These are phyloP conservation scores for Magallana gigas DNA, from an alignment of 1,140 invertebrate species.

Conservation along the genomic window DNA sequence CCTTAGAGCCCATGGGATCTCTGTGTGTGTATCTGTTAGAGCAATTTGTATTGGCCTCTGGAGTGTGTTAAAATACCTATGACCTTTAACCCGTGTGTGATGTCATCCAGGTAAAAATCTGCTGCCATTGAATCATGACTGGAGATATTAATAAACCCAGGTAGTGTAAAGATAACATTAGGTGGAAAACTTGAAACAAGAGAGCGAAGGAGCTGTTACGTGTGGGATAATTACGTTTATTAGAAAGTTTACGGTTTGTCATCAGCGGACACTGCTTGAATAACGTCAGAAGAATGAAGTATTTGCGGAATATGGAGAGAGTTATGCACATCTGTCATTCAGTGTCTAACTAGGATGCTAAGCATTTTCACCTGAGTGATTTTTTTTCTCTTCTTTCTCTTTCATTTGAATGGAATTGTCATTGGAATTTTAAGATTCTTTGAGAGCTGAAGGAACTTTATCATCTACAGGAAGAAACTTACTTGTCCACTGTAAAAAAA, in stretches of 20 bases:
- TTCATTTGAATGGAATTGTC: slow-evolving; percentile 16
- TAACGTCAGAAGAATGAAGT: slow-evolving; percentile 20
- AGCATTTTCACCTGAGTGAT: slow-evolving; percentile 8
- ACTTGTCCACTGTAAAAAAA: no score
- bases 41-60: slow-evolving; percentile 14
- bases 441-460: neutral
- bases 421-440: neutral
- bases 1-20: neutral
- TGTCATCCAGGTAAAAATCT: slow-evolving; percentile 44
- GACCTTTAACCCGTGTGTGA: slow-evolving; percentile 56
- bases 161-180: slow-evolving; percentile 39
- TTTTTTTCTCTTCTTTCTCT: neutral
- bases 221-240: slow-evolving; percentile 23
- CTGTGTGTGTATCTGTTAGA: neutral
- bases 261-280: neutral
- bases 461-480: no score
- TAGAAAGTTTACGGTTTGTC: slow-evolving; percentile 24
- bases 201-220: slow-evolving; percentile 19
- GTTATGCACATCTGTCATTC: slow-evolving; percentile 35
- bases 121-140: slow-evolving; percentile 43
- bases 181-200: slow-evolving; percentile 43
- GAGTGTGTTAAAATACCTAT: slow-evolving; percentile 38
- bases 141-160: slow-evolving; percentile 41
- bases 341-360: slow-evolving; percentile 18
- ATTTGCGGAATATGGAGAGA: slow-evolving; percentile 28